Evolutionary conservation across 1,140 invertebrate genomes (phyloP), one percentile per base, ranked within the genome.

Genomic region (Pseudomyrmex pallidus): DNA sequence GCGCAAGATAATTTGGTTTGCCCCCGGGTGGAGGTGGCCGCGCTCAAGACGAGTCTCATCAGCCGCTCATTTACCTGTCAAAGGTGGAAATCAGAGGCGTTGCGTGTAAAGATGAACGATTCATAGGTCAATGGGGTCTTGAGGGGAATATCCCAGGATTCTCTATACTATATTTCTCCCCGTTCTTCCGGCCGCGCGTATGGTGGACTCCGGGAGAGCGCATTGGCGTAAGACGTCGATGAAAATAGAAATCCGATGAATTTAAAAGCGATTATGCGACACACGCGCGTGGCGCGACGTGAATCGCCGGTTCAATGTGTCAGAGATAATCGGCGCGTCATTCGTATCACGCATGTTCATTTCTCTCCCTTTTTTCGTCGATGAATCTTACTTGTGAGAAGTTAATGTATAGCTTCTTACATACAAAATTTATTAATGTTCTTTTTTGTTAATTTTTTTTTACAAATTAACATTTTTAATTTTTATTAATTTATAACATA

Each of bases 41-140:
- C 66, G 72, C 15, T 70, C 54, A 66, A 62, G 22, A 68, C 52
- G 48, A 57, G 77, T 68, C 66, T 56, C 59, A 73, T 84, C 64
- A 67, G 56, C 17, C 61, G 13, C 44, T 74, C 74, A 73, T 84
- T 87, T 84, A 64, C 56, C 66, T 62, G 86, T 85, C 86, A 88
- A 85, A 88, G 76, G 64, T 84, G 83, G 66, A 73, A 85, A 87
- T 82, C 83, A 67, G 77, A 70, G 74, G 74, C 72, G 85, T 72
- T 64, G 76, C 84, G 85, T 74, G 87, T 85, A 87, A 88, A 84
- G 87, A 89, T 86, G 87, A 86, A 89, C 87, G 84, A 89, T 88
- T 90, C 83, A 78, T 83, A 82, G 89, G 83, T 90, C 89, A 91
- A 91, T 90, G 87, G 88, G 84, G 88, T 85, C 84, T 88, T 74